Percentiles rank a stretch among this genome's conserved stretches.
Evolutionary conservation across 37 sponge, comb jelly and placozoan species (phyloP).

Genomic region (Cliona cf. orientalis): DNA sequence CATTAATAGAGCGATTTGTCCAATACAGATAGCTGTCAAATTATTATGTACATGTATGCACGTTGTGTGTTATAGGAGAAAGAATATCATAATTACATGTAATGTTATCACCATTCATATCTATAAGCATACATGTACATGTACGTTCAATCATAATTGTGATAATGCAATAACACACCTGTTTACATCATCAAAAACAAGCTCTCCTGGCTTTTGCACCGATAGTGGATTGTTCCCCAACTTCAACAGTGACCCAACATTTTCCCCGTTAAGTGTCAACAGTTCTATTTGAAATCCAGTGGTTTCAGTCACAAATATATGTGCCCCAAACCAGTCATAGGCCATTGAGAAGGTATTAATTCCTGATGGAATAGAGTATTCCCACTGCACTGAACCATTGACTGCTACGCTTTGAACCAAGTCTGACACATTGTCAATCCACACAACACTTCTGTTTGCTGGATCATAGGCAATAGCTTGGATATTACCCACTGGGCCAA

Average conservation of each 20-base stretch:
- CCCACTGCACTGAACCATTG: background rate
- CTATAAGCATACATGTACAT: too few species aligned
- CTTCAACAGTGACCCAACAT: slow-evolving; percentile 3
- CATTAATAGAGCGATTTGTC: too few species aligned
- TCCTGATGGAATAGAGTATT: background rate
- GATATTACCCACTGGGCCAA: slow-evolving; percentile 5
- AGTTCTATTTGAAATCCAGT: slow-evolving; percentile 31
- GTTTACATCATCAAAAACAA: slow-evolving; percentile 6
- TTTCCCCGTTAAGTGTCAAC: slow-evolving; percentile 14
- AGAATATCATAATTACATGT: too few species aligned
- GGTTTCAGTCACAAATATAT: slow-evolving; percentile 33
- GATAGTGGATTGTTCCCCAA: background rate
- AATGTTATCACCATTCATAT: too few species aligned
- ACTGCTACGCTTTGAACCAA: background rate
- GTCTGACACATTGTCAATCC: slow-evolving; percentile 19
- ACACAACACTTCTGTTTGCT: slow-evolving; percentile 27
- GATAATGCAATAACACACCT: too few species aligned
- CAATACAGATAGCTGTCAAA: too few species aligned
- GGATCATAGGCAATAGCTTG: slow-evolving; percentile 46
- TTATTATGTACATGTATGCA: too few species aligned
- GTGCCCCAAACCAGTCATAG: slow-evolving; percentile 43
- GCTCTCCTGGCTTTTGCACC: slow-evolving; percentile 2
- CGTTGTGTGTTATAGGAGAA: too few species aligned
- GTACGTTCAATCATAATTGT: too few species aligned
- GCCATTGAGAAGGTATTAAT: slow-evolving; percentile 35